These are phyloP conservation scores for Aplysina aerophoba DNA, from an alignment of 37 sponge, comb jelly and placozoan species.

Conservation along the genomic window DNA sequence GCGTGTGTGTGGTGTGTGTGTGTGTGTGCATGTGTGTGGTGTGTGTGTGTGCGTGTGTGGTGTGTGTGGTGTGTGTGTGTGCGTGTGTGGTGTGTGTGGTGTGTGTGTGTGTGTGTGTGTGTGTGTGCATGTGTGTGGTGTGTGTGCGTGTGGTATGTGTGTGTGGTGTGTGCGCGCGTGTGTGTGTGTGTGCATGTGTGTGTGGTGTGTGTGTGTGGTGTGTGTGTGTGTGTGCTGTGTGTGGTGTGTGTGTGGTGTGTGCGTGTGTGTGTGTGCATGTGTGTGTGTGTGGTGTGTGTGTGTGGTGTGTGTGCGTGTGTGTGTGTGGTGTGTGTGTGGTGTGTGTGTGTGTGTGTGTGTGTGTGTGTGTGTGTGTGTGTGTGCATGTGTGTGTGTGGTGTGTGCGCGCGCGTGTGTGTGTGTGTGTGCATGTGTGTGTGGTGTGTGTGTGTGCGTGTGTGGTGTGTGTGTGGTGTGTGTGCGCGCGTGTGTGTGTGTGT, in stretches of 20 bases:
- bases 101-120: background rate
- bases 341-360: too few species aligned
- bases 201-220: background rate
- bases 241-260: background rate
- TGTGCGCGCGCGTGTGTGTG: background rate
- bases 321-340: too few species aligned
- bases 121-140: background rate
- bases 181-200: background rate
- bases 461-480: too few species aligned
- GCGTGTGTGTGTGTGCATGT: too few species aligned
- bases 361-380: too few species aligned
- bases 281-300: too few species aligned
- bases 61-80: slow-evolving; percentile 9
- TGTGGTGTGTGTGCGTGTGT: too few species aligned
- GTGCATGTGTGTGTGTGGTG: background rate
- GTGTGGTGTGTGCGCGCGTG: slow-evolving; percentile 8
- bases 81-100: too few species aligned
- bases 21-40: too few species aligned
- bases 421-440: background rate
- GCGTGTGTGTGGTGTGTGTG: too few species aligned
- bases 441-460: too few species aligned
- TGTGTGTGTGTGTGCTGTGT: background rate
- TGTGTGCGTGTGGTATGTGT: background rate
- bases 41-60: too few species aligned
- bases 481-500: slow-evolving; percentile 3